These are phyloP conservation scores for Lymantria dispar DNA, from an alignment of 2,888 invertebrate species.

Conservation along the genomic window DNA sequence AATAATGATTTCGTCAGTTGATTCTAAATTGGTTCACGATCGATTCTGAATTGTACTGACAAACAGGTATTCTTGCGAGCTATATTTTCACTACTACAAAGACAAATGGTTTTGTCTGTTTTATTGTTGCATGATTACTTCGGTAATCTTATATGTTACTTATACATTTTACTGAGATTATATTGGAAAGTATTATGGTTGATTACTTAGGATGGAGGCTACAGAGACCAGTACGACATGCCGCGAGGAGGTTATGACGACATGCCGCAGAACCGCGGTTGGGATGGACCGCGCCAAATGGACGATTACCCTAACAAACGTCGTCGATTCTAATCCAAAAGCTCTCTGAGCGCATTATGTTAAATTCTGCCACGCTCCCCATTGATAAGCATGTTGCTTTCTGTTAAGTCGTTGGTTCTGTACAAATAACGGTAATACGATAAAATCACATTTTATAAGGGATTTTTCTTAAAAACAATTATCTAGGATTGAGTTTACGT, in stretches of 20 bases:
- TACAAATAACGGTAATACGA: constrained; percentile 25
- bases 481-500: not conserved
- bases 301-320: constrained; percentile 86
- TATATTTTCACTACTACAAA: not conserved
- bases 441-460: not conserved
- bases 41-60: not conserved
- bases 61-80: not conserved
- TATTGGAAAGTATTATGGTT: constrained; percentile 77
- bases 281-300: constrained; percentile 80
- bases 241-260: constrained; percentile 72
- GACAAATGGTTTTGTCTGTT: not conserved
- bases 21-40: no score
- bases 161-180: constrained; percentile 38
- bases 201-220: constrained; percentile 80
- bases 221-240: constrained; percentile 80
- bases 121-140: constrained; percentile 1
- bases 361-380: constrained; percentile 18
- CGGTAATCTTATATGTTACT: constrained; percentile 8
- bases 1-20: no score
- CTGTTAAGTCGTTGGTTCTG: constrained; percentile 34
- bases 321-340: constrained; percentile 80
- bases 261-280: constrained; percentile 79
- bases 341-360: constrained; percentile 17
- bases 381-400: constrained; percentile 16
- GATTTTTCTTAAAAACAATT: not conserved